phyloP scores from a whole-genome alignment of 2,797 vertebrate species.

The Crenichthys baileyi region DNA sequence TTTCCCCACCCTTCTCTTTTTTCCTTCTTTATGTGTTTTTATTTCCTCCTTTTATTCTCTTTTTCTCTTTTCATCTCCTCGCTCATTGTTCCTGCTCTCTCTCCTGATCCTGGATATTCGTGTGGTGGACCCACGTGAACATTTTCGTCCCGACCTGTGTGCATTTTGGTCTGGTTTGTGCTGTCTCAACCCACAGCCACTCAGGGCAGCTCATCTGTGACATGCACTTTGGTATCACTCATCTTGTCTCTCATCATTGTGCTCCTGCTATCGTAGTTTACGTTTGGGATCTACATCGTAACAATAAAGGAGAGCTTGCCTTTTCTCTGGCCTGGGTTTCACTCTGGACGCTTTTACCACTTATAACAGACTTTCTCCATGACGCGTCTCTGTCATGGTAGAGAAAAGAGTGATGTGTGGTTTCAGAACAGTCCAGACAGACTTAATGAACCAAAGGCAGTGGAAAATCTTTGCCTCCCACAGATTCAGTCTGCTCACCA shows the following conservation, averaged over 20 bases:
- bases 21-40: background rate
- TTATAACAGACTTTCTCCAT: constrained; percentile 56
- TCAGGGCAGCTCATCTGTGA: constrained; percentile 88
- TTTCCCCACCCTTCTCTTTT: constrained; percentile 60
- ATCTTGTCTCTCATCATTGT: constrained; percentile 84
- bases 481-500: constrained; percentile 56
- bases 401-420: constrained; percentile 46
- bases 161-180: constrained; percentile 64
- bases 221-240: constrained; percentile 89
- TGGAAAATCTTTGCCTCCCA: constrained; percentile 55
- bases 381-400: constrained; percentile 46
- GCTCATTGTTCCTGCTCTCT: constrained; percentile 72
- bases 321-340: constrained; percentile 68
- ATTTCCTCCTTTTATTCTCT: constrained; percentile 67
- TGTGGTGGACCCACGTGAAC: constrained; percentile 78
- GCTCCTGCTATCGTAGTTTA: constrained; percentile 87
- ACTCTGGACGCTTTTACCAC: constrained; percentile 58
- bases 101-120: constrained; percentile 79
- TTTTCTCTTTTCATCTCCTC: constrained; percentile 56
- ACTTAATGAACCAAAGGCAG: constrained; percentile 69
- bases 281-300: constrained; percentile 27
- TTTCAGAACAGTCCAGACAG: constrained; percentile 59
- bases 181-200: constrained; percentile 74
- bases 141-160: constrained; percentile 71
- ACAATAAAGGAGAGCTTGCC: constrained; percentile 52